These are phyloP conservation scores for Cotesia congregata DNA, from an alignment of 2,888 invertebrate genomes.

Conservation along the genomic window DNA sequence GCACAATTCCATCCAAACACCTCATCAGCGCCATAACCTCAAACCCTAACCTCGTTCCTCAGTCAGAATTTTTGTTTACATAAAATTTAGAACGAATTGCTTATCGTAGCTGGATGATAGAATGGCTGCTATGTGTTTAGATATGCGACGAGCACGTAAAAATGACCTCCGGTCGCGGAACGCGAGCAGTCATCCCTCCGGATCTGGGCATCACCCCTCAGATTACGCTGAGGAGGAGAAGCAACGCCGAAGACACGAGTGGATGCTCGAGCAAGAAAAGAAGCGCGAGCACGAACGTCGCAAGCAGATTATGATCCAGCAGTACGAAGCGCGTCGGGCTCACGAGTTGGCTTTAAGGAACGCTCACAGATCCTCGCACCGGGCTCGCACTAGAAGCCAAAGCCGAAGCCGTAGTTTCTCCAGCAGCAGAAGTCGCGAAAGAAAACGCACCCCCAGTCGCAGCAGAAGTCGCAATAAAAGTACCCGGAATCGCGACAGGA, in stretches of 20 bases:
- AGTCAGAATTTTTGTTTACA: not conserved
- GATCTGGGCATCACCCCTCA: not conserved
- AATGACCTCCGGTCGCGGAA: not conserved
- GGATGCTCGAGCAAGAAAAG: slow-evolving; percentile 52
- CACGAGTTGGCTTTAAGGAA: slow-evolving; percentile 31
- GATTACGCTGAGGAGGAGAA: slow-evolving; percentile 43
- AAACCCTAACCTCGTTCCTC: not conserved
- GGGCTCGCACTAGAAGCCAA: slow-evolving; percentile 12
- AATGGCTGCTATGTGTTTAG: not conserved
- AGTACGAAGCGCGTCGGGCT: slow-evolving; percentile 50
- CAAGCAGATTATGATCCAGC: slow-evolving; percentile 54
- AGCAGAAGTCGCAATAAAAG: not conserved
- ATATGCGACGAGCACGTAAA: not conserved
- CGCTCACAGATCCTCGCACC: slow-evolving; percentile 33
- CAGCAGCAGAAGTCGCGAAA: not conserved
- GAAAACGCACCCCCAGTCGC: not conserved
- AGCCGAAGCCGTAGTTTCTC: slow-evolving; percentile 34
- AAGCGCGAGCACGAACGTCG: slow-evolving; percentile 53
- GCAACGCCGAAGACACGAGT: slow-evolving; percentile 52
- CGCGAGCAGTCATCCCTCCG: not conserved
- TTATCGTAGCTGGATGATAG: not conserved
- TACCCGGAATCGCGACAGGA: not conserved
- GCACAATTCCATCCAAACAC: not conserved
- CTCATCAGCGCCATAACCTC: not conserved
- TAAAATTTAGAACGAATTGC: not conserved